These are phyloP conservation scores for Protaetia brevitarsis DNA, from an alignment of 1,140 invertebrate species.

Conservation along the genomic window DNA sequence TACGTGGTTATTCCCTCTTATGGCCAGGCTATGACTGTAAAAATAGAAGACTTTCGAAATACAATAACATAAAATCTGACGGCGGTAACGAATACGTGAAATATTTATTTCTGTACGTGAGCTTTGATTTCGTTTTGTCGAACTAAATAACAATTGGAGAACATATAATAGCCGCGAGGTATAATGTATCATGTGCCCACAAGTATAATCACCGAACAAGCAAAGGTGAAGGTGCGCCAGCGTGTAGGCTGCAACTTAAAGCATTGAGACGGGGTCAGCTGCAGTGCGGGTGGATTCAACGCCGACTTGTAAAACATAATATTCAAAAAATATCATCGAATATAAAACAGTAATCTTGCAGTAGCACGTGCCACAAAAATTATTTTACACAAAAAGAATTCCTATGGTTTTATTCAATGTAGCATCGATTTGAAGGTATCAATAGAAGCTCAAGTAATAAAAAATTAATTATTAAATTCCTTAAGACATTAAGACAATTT, in stretches of 20 bases:
- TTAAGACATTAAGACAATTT: not conserved
- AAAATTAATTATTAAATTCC: not conserved
- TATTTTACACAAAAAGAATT: too few species aligned
- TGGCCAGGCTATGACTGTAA: too few species aligned
- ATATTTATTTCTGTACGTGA: slow-evolving; percentile 27
- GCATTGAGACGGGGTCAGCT: slow-evolving; percentile 16
- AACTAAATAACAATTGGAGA: slow-evolving; percentile 21
- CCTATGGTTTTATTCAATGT: too few species aligned
- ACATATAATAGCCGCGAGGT: slow-evolving; percentile 13
- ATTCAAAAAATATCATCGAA: not conserved
- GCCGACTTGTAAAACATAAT: slow-evolving; percentile 17
- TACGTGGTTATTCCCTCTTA: too few species aligned
- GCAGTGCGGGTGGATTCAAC: slow-evolving; percentile 21
- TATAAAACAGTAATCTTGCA: too few species aligned
- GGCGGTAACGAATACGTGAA: slow-evolving; percentile 19
- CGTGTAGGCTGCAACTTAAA: slow-evolving; percentile 13
- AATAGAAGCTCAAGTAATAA: too few species aligned
- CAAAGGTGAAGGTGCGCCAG: slow-evolving; percentile 22
- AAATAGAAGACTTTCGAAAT: too few species aligned
- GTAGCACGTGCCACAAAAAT: too few species aligned
- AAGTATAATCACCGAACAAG: slow-evolving; percentile 19
- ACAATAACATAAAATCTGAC: not conserved
- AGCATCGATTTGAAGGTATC: too few species aligned
- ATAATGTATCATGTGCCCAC: slow-evolving; percentile 25
- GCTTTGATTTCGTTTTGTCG: not conserved